Evolutionary conservation across 2,888 invertebrate species (phyloP).

Genomic region (Dasysyrphus tricinctus): DNA sequence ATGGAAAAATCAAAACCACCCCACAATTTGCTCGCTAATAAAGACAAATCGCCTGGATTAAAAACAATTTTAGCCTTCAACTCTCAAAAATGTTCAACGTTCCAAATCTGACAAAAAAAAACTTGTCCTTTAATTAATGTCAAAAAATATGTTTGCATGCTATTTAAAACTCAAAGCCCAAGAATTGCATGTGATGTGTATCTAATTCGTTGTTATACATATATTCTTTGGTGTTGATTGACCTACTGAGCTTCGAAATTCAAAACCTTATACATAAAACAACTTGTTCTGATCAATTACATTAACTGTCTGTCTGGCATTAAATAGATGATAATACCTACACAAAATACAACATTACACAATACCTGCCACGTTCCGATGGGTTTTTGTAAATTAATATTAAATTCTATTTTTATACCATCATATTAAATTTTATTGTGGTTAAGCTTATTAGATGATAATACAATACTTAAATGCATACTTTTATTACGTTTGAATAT

Average conservation of each 20-base stretch:
- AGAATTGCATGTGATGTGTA: too few relatives aligned
- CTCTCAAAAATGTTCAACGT: too few relatives aligned
- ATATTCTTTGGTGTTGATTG: neutral
- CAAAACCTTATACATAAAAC: neutral
- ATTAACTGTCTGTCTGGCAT: neutral
- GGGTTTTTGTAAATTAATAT: slow-evolving; percentile 4
- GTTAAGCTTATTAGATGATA: slow-evolving; percentile 22
- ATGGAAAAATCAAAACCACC: too few relatives aligned
- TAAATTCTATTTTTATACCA: slow-evolving; percentile 4
- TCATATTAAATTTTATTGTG: slow-evolving; percentile 1
- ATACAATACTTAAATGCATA: neutral
- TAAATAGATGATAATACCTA: neutral
- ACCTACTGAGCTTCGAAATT: slow-evolving; percentile 6
- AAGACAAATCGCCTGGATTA: too few relatives aligned
- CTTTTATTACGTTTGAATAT: neutral
- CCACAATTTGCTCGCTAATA: too few relatives aligned
- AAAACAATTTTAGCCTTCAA: too few relatives aligned
- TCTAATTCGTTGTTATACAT: too few relatives aligned
- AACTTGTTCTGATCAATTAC: slow-evolving; percentile 8
- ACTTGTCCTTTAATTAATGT: too few relatives aligned
- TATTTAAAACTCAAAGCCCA: too few relatives aligned
- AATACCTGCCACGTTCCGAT: slow-evolving; percentile 2
- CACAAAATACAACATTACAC: neutral
- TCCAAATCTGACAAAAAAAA: too few relatives aligned
- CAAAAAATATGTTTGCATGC: too few relatives aligned